phyloP scores from a whole-genome alignment of 2,888 invertebrate genomes.

The Sepioteuthis lessoniana region DNA sequence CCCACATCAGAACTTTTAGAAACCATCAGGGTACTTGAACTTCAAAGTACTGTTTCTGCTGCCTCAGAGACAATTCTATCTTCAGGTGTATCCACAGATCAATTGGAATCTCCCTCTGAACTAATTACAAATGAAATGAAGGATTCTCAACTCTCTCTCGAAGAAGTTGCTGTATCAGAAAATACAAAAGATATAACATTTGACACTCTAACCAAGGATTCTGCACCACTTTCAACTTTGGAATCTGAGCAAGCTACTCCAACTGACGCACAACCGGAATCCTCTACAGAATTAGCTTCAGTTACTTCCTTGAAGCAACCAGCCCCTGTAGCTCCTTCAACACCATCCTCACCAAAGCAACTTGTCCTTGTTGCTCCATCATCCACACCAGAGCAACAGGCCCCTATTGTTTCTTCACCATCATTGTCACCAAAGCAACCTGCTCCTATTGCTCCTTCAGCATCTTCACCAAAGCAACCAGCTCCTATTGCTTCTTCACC shows the following conservation, averaged over 20 bases:
- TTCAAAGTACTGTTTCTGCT: neutral
- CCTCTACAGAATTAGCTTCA: neutral
- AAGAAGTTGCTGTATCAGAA: neutral
- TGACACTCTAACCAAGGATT: neutral
- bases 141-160: neutral
- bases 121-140: neutral
- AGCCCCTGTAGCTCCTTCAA: too few species aligned
- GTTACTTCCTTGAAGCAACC: neutral
- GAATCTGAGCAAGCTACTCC: neutral
- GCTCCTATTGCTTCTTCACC: neutral
- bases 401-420: neutral
- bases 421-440: neutral
- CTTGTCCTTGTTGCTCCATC: neutral
- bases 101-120: neutral
- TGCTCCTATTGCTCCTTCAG: neutral
- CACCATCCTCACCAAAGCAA: neutral
- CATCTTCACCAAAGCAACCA: neutral
- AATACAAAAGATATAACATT: neutral
- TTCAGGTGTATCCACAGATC: neutral
- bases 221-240: neutral
- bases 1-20: neutral
- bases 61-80: too few species aligned
- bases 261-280: neutral
- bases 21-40: neutral
- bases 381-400: neutral